A percentile compares a stretch with the other conserved stretches of the same genome.
Evolutionary conservation across 1,140 invertebrate genomes (phyloP).

Genomic region (Drosophila sechellia): DNA sequence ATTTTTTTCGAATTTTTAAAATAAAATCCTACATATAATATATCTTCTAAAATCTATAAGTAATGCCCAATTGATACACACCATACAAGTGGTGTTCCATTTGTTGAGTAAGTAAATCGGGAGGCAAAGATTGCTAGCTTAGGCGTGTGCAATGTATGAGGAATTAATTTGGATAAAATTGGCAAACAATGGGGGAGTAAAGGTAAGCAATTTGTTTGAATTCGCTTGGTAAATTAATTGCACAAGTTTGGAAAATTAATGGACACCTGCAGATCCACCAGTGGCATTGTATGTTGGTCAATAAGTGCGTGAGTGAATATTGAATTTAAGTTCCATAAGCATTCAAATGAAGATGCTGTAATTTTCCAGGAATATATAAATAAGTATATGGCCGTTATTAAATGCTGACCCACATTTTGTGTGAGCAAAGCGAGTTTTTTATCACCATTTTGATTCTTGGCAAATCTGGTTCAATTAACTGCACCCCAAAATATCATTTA

Average conservation of each 20-base stretch:
- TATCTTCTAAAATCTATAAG: too few relatives aligned
- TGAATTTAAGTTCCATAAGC: neutral
- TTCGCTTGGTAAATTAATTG: neutral
- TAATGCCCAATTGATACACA: too few relatives aligned
- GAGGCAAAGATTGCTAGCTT: neutral
- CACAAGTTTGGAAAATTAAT: neutral
- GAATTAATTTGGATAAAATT: neutral
- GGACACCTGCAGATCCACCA: neutral
- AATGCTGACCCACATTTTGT: conserved; percentile 49
- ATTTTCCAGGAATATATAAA: neutral
- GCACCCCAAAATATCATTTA: conserved; percentile 1
- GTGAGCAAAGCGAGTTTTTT: conserved; percentile 8
- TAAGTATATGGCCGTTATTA: neutral
- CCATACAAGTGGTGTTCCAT: too few relatives aligned
- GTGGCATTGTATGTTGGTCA: neutral
- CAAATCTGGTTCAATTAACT: conserved; percentile 16
- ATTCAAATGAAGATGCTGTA: neutral
- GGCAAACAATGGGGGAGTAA: neutral
- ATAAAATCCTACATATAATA: too few relatives aligned
- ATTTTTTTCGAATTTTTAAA: neutral
- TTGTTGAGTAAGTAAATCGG: too few relatives aligned
- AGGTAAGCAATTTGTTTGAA: neutral
- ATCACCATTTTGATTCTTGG: conserved; percentile 6
- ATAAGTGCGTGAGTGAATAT: neutral
- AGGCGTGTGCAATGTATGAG: neutral